Percentiles rank a stretch among this genome's conserved stretches.
These are phyloP conservation scores for Picus viridis DNA, from an alignment of 2,797 vertebrate species.

Conservation along the genomic window DNA sequence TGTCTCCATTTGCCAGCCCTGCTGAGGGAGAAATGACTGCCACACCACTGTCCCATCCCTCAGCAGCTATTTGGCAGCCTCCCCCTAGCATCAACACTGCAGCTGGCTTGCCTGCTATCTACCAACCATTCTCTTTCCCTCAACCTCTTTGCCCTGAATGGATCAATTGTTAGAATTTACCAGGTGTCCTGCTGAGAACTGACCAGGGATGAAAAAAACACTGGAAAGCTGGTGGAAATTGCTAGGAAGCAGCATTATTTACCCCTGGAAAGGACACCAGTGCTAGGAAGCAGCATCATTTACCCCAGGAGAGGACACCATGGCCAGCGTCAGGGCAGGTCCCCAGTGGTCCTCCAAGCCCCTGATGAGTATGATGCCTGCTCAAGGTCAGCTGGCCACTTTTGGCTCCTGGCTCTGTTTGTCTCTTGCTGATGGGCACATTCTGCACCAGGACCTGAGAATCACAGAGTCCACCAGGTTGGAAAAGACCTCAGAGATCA, in stretches of 20 bases:
- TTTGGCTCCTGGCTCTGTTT: not conserved
- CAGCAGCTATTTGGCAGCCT: conserved; percentile 43
- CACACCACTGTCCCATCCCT: conserved; percentile 51
- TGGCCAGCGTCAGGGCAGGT: not conserved
- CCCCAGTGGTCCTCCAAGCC: not conserved
- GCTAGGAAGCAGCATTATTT: conserved; percentile 26
- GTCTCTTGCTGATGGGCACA: not conserved
- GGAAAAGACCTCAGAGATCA: too few species aligned
- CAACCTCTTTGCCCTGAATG: not conserved
- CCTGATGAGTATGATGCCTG: not conserved
- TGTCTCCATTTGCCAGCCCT: conserved; percentile 7
- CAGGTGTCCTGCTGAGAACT: not conserved
- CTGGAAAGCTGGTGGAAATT: not conserved
- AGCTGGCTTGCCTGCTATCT: conserved; percentile 9
- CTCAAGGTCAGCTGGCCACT: not conserved
- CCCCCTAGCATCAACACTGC: not conserved
- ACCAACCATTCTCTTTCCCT: not conserved
- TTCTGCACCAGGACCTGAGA: not conserved
- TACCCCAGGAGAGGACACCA: rapidly evolving
- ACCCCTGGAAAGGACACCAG: not conserved
- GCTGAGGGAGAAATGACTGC: conserved; percentile 44
- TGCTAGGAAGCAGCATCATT: too few species aligned
- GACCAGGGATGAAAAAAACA: rapidly evolving
- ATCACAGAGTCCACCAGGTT: too few species aligned
- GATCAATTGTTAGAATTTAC: conserved; percentile 6